phyloP scores from a whole-genome alignment of 2,113 vertebrate species.

The Albula glossodonta region DNA sequence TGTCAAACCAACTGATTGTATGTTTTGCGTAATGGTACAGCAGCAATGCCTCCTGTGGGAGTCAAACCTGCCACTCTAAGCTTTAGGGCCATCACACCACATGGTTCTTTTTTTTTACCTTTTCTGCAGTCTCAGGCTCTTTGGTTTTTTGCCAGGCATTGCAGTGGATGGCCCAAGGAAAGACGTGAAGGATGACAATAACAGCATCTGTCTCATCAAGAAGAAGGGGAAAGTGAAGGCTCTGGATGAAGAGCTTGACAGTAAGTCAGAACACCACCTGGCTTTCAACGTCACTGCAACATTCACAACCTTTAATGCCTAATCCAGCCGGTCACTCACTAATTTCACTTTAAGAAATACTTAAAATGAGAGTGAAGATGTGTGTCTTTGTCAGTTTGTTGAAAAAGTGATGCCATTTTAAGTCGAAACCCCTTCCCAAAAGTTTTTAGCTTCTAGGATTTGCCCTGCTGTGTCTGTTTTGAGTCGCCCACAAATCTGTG shows the following conservation, averaged over 20 bases:
- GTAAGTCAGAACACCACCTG: conserved; percentile 66
- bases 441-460: too few relatives aligned
- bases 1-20: background rate
- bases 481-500: too few relatives aligned
- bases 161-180: conserved; percentile 87
- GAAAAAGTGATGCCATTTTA: too few relatives aligned
- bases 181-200: conserved; percentile 65
- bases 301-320: too few relatives aligned
- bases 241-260: conserved; percentile 87
- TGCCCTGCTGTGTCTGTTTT: too few relatives aligned
- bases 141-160: conserved; percentile 68
- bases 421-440: too few relatives aligned
- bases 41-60: background rate
- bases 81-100: background rate
- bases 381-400: too few relatives aligned
- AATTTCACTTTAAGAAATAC: too few relatives aligned
- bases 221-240: conserved; percentile 93
- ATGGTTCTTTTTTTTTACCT: background rate
- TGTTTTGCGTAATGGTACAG: background rate
- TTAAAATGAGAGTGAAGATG: too few relatives aligned
- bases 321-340: too few relatives aligned
- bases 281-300: background rate
- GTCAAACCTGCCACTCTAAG: background rate
- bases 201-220: conserved; percentile 83
- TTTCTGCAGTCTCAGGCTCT: background rate